Conservation (phyloP, 2,113 vertebrate species). For the Archocentrus centrarchus region DNA sequence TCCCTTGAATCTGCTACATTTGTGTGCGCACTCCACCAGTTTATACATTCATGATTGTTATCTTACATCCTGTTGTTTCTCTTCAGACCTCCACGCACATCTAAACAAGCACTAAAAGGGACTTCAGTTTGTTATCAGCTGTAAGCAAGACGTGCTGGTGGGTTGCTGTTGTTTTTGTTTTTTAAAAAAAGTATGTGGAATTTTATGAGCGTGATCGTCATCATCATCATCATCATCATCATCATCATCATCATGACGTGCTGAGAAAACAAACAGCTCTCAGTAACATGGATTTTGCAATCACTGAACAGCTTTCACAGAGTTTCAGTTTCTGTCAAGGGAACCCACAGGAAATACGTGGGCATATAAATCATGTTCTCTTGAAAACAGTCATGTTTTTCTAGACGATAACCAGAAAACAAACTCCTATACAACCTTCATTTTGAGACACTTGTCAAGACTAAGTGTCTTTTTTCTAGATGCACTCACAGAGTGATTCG, state of each 20-base stretch:
- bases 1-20: neutral
- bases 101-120: neutral
- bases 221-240: too few species aligned
- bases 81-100: neutral
- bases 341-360: neutral
- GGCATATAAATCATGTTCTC: neutral
- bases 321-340: constrained; percentile 1
- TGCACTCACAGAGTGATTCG: neutral
- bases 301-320: neutral
- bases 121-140: rapidly evolving
- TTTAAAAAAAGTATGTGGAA: rapidly evolving
- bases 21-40: rapidly evolving
- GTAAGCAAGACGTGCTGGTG: neutral
- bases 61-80: neutral
- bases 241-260: neutral
- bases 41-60: neutral
- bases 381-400: neutral
- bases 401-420: neutral
- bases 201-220: too few species aligned
- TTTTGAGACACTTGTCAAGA: neutral
- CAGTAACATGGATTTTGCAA: neutral
- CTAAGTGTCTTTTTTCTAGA: neutral
- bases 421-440: neutral
- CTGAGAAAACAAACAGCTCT: neutral
- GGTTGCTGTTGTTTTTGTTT: neutral